Base-by-base conservation (phyloP, 2,113 vertebrate genomes). In the Amphiprion percula region DNA sequence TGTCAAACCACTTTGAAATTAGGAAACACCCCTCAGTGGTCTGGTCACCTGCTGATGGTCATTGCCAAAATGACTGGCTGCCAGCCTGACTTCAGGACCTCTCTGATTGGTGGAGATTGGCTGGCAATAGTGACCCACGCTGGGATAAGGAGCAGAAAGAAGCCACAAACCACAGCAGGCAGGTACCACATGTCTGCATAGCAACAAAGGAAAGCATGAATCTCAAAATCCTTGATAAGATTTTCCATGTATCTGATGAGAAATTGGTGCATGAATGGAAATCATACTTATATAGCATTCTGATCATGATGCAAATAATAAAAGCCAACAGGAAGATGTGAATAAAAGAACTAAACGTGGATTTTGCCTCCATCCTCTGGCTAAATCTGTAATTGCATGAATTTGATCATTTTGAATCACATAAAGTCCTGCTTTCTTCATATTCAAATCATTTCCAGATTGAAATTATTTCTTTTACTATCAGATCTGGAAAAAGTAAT, bases 41-140 rank as follows among this genome's bases (percentile, higher is more conserved):
- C 0, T 0, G 8, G 61, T 70, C 74, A 98, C 97, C 97, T 98
- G 96, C 97, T 99, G 84, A 99, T 94, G 52, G 93, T 90, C 97
- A 99, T 98, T 47, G 97, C 97, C 41, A 96, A 87, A n/a, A 98
- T 95, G 39, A 99, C 96, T 0, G 98, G 98, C 69, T 96, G 92
- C 97, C 97, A 98, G 11, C 97, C 97, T 0, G 95, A 95, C 53
- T 95, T 96, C n/a, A 98, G 94, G 28, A 97, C 91, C 86, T 97
- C 95, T 0, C 91, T 83, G 80, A 96, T 91, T 37, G 95, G 85
- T 0, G 96, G 94, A 80, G 90, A 95, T 66, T 83, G 94, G 47
- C 89, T 92, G 69, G 95, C 95, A 0, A 97, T 85, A 16, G 91
- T 70, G 70, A 97, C 84, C 96, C 97, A 98, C 16, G 94, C 56